Conservation (phyloP, 2,888 invertebrate species). For the Agrotis puta region DNA sequence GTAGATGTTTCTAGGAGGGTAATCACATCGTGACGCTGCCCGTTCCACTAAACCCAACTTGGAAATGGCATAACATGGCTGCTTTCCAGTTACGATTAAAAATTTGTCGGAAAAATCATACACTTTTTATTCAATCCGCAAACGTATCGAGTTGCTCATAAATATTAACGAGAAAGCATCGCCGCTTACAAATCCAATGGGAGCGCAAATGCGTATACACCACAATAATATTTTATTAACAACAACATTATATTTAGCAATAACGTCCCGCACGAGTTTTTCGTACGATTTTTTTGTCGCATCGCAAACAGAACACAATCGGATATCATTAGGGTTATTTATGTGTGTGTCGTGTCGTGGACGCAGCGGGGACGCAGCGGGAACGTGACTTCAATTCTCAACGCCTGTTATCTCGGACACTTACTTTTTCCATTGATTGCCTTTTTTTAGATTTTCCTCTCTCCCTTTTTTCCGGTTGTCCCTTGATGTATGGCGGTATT, state of each 20-base stretch:
- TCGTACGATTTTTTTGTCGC: slow-evolving; percentile 67
- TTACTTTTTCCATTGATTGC: slow-evolving; percentile 74
- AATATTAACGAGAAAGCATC: slow-evolving; percentile 62
- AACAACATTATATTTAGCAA: slow-evolving; percentile 63
- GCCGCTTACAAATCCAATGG: slow-evolving; percentile 60
- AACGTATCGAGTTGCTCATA: slow-evolving; percentile 47
- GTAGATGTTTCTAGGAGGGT: too few species aligned
- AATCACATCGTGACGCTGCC: too few species aligned
- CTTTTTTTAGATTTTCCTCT: slow-evolving; percentile 69
- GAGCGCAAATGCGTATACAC: slow-evolving; percentile 52
- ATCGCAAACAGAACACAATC: slow-evolving; percentile 80
- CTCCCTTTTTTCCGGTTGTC: slow-evolving; percentile 56
- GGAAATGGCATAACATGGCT: not conserved
- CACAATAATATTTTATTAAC: slow-evolving; percentile 68
- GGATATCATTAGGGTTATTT: slow-evolving; percentile 89
- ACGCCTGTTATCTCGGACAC: slow-evolving; percentile 73
- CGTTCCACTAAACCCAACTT: not conserved
- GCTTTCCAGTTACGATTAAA: slow-evolving; percentile 17
- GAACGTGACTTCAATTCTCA: slow-evolving; percentile 81
- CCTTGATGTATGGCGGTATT: slow-evolving; percentile 64
- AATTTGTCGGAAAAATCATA: slow-evolving; percentile 15
- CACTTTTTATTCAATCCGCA: slow-evolving; percentile 56
- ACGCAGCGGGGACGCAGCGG: slow-evolving; percentile 76
- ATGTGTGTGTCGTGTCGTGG: slow-evolving; percentile 83
- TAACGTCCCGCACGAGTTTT: slow-evolving; percentile 62